phyloP scores from a whole-genome alignment of 2,888 invertebrate genomes.

The Venusia cambrica region DNA sequence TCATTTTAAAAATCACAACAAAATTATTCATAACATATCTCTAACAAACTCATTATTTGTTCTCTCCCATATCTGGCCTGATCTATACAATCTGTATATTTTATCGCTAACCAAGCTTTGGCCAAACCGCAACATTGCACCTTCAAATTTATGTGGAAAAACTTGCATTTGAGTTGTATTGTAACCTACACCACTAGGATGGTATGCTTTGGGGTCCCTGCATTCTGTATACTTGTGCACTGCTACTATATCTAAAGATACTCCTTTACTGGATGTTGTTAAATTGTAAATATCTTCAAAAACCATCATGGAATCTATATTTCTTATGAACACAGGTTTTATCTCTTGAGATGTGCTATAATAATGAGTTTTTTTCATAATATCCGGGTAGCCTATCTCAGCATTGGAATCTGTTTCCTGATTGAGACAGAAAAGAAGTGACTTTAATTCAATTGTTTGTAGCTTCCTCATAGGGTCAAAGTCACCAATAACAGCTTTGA shows the following conservation, averaged over 20 bases:
- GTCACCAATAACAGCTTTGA: slow-evolving; percentile 77
- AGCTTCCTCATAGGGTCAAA: slow-evolving; percentile 68
- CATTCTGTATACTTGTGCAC: slow-evolving; percentile 73
- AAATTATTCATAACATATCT: slow-evolving; percentile 37
- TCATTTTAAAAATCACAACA: slow-evolving; percentile 7
- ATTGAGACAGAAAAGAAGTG: slow-evolving; percentile 67
- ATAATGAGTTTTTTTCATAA: slow-evolving; percentile 71
- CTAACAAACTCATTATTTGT: slow-evolving; percentile 55
- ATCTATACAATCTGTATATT: slow-evolving; percentile 67
- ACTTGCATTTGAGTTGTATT: slow-evolving; percentile 72
- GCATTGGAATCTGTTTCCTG: slow-evolving; percentile 69
- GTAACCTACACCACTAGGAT: slow-evolving; percentile 53
- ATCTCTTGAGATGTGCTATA: slow-evolving; percentile 54
- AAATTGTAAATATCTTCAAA: slow-evolving; percentile 67
- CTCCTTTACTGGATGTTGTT: slow-evolving; percentile 43
- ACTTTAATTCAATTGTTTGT: slow-evolving; percentile 52
- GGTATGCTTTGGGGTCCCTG: slow-evolving; percentile 59
- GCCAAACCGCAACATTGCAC: slow-evolving; percentile 74
- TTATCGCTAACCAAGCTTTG: slow-evolving; percentile 69
- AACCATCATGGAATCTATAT: slow-evolving; percentile 65
- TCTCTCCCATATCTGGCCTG: slow-evolving; percentile 75
- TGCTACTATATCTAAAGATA: slow-evolving; percentile 60
- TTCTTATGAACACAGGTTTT: slow-evolving; percentile 55
- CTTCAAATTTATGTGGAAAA: slow-evolving; percentile 75
- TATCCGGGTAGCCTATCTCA: slow-evolving; percentile 63